Evolutionary conservation across 2,113 vertebrate genomes (phyloP).

Genomic region (Ciconia boyciana): DNA sequence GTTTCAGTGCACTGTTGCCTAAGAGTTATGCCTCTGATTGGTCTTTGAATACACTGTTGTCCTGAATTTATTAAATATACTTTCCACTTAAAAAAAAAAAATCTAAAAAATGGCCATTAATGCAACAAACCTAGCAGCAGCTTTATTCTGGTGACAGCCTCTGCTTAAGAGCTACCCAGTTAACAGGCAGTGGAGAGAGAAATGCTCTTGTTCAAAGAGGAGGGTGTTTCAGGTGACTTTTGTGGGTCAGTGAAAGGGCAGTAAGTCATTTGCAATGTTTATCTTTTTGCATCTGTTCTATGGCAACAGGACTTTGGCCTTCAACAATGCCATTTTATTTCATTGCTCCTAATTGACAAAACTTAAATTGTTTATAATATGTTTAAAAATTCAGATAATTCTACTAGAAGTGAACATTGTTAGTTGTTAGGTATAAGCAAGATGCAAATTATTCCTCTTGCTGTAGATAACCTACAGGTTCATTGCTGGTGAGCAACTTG

Average conservation of each 20-base stretch:
- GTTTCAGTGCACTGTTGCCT: background rate
- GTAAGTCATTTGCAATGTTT: background rate
- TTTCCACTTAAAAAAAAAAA: background rate
- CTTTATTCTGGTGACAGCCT: background rate
- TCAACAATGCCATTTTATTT: background rate
- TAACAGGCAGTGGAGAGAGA: background rate
- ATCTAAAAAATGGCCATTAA: background rate
- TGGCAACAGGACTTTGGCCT: conserved; percentile 5
- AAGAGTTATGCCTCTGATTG: background rate
- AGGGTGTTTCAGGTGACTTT: background rate
- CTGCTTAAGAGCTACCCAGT: background rate
- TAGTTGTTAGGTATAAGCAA: background rate
- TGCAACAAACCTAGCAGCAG: background rate
- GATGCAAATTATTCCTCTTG: background rate
- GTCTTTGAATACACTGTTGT: background rate
- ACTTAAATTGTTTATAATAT: background rate
- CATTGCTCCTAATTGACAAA: background rate
- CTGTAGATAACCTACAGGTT: background rate
- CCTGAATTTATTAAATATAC: background rate
- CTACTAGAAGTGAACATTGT: background rate
- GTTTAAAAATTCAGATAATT: background rate
- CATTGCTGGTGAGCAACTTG: background rate
- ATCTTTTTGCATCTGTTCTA: background rate
- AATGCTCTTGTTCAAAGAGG: background rate
- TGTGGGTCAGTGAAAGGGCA: background rate